These are phyloP conservation scores for human DNA, from an alignment of 2,113 vertebrate species.

Conservation along the genomic window GRCh38 chr22:33396501-33397000, in stretches of 20 bases:
- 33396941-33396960: not conserved
- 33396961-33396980: not conserved
- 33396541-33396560: not conserved
- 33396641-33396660: not conserved
- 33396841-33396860: not conserved
- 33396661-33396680: fast-evolving
- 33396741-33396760: no score
- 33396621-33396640: not conserved
- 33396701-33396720: fast-evolving
- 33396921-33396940: not conserved
- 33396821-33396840: not conserved
- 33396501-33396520: not conserved
- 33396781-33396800: not conserved
- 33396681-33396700: not conserved
- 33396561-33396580: not conserved
- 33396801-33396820: not conserved
- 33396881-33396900: not conserved
- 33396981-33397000: not conserved
- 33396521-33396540: not conserved
- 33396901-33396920: not conserved
- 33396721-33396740: not conserved
- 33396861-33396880: not conserved
- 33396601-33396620: not conserved
- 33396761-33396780: fast-evolving
- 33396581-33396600: not conserved